A percentile compares a stretch with the other conserved stretches of the same genome.
phyloP scores from a whole-genome alignment of 2,113 vertebrate species.

The Hassar affinis region DNA sequence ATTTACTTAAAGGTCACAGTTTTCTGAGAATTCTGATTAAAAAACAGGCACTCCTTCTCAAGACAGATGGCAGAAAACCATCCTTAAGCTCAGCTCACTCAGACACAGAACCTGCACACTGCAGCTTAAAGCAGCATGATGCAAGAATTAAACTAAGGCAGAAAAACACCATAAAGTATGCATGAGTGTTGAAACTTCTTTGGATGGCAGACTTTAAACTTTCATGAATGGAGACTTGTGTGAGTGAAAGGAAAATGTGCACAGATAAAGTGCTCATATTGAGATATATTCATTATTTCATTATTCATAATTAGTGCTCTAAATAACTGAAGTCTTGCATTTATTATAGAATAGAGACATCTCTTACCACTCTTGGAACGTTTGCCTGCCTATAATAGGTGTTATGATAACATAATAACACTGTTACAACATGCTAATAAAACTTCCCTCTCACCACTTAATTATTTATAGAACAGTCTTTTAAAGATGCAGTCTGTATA shows the following conservation, averaged over 20 bases:
- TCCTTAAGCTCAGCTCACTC: conserved; percentile 17
- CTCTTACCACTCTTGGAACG: conserved; percentile 94
- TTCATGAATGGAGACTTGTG: conserved; percentile 8
- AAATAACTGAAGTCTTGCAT: background rate
- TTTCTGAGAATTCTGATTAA: conserved; percentile 1
- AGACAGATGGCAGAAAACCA: conserved; percentile 6
- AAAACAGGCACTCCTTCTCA: background rate
- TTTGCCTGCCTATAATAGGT: conserved; percentile 80
- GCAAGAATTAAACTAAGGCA: conserved; percentile 32
- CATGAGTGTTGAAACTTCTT: conserved; percentile 11
- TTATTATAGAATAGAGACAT: conserved; percentile 23
- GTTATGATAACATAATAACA: background rate
- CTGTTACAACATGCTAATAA: conserved; percentile 37
- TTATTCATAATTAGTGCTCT: conserved; percentile 18
- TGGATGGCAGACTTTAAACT: conserved; percentile 30
- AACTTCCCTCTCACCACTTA: background rate
- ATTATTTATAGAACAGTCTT: background rate
- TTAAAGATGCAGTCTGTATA: background rate
- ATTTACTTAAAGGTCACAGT: background rate
- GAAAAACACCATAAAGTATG: conserved; percentile 42
- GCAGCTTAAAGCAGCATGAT: conserved; percentile 36
- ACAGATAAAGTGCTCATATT: background rate
- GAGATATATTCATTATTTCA: background rate
- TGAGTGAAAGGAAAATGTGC: conserved; percentile 6
- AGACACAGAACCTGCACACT: conserved; percentile 31